Conservation (phyloP, 2,797 vertebrate genomes). For the Stomatorhinus walkeri region DNA sequence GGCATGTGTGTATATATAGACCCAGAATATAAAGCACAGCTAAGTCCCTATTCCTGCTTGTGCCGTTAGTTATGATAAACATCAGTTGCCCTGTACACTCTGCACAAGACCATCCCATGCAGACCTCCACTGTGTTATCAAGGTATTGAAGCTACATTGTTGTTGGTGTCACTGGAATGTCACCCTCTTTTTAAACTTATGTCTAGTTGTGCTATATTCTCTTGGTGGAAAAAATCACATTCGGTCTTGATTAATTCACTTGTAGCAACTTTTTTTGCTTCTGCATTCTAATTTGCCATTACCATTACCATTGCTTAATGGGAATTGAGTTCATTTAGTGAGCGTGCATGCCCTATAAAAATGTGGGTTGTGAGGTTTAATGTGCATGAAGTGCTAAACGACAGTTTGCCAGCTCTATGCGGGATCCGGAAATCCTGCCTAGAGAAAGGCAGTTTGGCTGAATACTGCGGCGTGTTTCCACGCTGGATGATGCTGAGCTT, state of each 20-base stretch:
- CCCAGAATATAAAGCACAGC: not conserved
- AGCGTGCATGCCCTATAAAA: not conserved
- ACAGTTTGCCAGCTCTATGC: not conserved
- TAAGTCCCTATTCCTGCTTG: not conserved
- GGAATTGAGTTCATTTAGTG: not conserved
- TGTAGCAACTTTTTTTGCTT: not conserved
- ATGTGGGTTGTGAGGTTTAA: not conserved
- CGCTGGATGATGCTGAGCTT: not conserved
- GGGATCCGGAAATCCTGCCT: not conserved
- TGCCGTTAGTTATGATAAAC: not conserved
- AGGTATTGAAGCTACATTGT: not conserved
- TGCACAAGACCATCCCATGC: not conserved
- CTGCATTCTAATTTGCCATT: not conserved
- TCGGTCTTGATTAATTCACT: not conserved
- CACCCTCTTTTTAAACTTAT: not conserved
- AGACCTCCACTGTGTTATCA: not conserved
- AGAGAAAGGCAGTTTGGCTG: not conserved
- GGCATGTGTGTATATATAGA: not conserved
- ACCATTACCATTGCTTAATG: not conserved
- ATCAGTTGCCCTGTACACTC: not conserved
- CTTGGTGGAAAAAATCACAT: not conserved
- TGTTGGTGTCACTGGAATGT: not conserved
- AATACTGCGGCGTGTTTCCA: not conserved
- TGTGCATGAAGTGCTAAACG: not conserved
- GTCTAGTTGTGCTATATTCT: not conserved